Conservation (phyloP, 2,113 vertebrate genomes). For the Numenius arquata region DNA sequence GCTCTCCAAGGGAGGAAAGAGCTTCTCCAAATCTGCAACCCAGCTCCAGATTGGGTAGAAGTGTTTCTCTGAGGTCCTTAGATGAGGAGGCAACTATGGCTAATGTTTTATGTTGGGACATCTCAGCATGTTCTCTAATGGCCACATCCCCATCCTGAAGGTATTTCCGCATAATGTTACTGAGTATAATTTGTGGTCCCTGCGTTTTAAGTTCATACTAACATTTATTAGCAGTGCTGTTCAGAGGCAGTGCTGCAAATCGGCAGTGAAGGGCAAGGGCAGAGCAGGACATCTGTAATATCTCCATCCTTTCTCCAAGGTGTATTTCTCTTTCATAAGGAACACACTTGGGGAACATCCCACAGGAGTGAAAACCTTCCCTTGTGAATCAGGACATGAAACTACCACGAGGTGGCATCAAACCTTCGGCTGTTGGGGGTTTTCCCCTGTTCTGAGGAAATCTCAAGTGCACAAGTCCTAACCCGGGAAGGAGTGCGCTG, state of each 20-base stretch:
- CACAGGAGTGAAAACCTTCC: neutral
- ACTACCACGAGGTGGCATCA: constrained; percentile 56
- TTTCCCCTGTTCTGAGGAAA: neutral
- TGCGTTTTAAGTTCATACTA: neutral
- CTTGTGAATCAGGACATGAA: neutral
- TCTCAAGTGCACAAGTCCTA: neutral
- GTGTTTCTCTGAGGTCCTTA: neutral
- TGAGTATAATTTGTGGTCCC: neutral
- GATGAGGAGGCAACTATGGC: neutral
- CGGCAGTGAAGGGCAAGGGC: neutral
- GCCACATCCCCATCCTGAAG: neutral
- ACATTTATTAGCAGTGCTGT: neutral
- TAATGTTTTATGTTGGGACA: neutral
- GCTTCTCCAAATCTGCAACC: neutral
- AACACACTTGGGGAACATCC: neutral
- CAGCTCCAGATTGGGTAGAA: neutral
- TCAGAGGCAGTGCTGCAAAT: neutral
- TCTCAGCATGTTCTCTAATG: neutral
- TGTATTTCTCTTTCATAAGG: neutral
- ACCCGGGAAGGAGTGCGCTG: neutral
- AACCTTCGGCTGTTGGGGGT: accelerated
- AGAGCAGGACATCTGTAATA: neutral
- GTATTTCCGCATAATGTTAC: neutral
- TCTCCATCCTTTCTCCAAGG: neutral
- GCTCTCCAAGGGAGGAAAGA: neutral